Percentiles rank a stretch among this genome's conserved stretches.
These are phyloP conservation scores for Tupaia tana DNA, from an alignment of 2,113 vertebrate genomes.

Conservation along the genomic window DNA sequence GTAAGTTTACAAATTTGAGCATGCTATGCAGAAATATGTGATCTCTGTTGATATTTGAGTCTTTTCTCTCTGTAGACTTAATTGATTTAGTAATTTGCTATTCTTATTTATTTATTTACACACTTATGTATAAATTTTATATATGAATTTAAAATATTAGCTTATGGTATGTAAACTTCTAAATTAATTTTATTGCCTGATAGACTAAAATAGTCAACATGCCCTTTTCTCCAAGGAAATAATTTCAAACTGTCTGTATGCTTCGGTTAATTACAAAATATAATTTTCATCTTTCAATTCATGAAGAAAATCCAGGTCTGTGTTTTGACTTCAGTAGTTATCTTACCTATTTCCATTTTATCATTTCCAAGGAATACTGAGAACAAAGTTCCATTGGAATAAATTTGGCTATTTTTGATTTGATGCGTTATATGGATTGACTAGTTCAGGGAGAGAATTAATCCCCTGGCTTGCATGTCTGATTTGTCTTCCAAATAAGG, in stretches of 20 bases:
- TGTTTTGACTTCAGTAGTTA: not conserved
- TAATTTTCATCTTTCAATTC: not conserved
- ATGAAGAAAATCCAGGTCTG: not conserved
- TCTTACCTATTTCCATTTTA: not conserved
- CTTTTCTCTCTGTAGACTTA: not conserved
- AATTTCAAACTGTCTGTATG: not conserved
- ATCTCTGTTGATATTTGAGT: not conserved
- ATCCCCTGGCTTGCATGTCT: accelerated
- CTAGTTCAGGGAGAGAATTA: not conserved
- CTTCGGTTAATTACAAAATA: not conserved
- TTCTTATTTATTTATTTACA: not conserved
- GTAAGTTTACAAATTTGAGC: not conserved
- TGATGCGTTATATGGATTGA: accelerated
- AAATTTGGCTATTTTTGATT: not conserved
- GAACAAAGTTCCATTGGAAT: not conserved
- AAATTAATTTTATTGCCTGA: not conserved
- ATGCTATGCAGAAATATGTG: not conserved
- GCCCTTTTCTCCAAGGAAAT: not conserved
- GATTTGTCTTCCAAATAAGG: not conserved
- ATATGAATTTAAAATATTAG: conserved; percentile 19
- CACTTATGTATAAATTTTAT: not conserved
- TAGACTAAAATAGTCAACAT: not conserved
- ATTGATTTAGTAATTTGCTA: not conserved
- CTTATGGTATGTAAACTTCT: not conserved
- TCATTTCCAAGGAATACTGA: not conserved